These are phyloP conservation scores for Bucorvus abyssinicus DNA, from an alignment of 2,797 vertebrate species.

Conservation along the genomic window DNA sequence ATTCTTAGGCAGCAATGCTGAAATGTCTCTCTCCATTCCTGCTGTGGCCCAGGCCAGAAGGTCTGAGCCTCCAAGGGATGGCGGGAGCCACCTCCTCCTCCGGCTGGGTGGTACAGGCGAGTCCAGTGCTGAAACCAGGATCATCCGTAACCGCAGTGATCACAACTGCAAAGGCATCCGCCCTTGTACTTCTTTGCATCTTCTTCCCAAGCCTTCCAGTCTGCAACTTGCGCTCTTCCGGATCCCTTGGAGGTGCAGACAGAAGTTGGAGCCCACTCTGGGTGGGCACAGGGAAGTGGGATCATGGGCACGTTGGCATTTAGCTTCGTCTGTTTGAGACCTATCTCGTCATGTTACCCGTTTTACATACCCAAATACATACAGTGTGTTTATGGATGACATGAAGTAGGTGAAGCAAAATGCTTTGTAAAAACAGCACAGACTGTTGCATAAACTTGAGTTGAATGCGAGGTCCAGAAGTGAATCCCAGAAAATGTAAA, in stretches of 20 bases:
- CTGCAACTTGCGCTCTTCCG: not conserved
- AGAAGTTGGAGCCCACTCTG: rapidly evolving
- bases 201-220: not conserved
- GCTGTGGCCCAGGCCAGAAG: not conserved
- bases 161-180: not conserved
- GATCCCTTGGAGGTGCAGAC: not conserved
- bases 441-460: not conserved
- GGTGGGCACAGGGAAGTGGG: rapidly evolving
- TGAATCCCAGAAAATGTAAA: not conserved
- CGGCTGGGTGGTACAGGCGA: rapidly evolving
- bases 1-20: not conserved
- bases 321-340: not conserved
- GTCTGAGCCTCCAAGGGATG: not conserved
- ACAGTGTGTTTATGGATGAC: not conserved
- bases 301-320: rapidly evolving
- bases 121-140: not conserved
- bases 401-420: not conserved
- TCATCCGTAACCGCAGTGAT: not conserved
- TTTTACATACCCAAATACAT: not conserved
- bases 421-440: not conserved
- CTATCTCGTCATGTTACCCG: rapidly evolving
- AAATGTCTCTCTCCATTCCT: not conserved
- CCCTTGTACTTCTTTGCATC: not conserved
- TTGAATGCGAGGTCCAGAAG: not conserved
- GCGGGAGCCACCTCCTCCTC: not conserved